Conservation (phyloP, 2,888 invertebrate species). For the Philereme transversata region DNA sequence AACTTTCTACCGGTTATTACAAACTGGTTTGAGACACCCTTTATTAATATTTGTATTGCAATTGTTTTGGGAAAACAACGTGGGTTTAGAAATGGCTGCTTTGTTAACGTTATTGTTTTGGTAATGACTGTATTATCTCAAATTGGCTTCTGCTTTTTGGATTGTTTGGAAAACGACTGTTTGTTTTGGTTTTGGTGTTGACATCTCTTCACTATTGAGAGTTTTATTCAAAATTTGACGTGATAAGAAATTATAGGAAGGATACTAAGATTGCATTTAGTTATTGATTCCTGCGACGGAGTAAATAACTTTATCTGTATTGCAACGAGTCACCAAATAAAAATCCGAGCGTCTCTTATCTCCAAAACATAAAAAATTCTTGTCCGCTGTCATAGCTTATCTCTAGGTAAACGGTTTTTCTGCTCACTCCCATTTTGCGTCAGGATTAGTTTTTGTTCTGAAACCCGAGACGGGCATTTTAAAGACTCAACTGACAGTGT, state of each 20-base stretch:
- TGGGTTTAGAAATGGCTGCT: constrained; percentile 23
- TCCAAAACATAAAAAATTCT: constrained; percentile 26
- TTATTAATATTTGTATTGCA: constrained; percentile 30
- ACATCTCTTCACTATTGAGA: too few relatives aligned
- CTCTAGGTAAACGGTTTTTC: constrained; percentile 31
- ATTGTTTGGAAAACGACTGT: neutral
- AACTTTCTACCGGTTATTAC: neutral
- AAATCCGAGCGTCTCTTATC: constrained; percentile 13
- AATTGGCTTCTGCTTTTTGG: constrained; percentile 10
- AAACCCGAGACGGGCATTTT: constrained; percentile 60
- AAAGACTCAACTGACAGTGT: constrained; percentile 42
- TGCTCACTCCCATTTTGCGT: constrained; percentile 38
- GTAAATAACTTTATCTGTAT: neutral
- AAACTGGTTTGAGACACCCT: constrained; percentile 19
- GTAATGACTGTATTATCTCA: constrained; percentile 28
- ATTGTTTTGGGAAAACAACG: constrained; percentile 34
- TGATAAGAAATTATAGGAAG: neutral
- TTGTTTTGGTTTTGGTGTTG: too few relatives aligned
- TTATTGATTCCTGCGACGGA: too few relatives aligned
- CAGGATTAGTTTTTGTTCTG: constrained; percentile 56
- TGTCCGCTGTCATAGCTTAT: constrained; percentile 33
- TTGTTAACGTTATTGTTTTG: constrained; percentile 18
- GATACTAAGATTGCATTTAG: neutral
- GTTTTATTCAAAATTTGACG: too few relatives aligned
- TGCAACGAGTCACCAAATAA: neutral